A percentile compares a stretch with the other conserved stretches of the same genome.
These are phyloP conservation scores for Peromyscus polionotus DNA, from an alignment of 2,113 vertebrate genomes.

Conservation along the genomic window DNA sequence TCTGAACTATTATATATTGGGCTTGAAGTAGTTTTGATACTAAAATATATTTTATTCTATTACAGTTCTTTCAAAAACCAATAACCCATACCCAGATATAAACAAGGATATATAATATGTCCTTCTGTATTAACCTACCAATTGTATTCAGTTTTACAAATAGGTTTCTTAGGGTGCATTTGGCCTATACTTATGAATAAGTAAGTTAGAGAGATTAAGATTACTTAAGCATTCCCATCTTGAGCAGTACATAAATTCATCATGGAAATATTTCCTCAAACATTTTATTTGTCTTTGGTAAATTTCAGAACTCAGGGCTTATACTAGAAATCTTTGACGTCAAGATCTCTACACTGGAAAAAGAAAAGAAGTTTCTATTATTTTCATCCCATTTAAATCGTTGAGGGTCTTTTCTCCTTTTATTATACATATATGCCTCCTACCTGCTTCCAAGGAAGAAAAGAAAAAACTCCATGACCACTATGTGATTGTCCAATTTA, in stretches of 20 bases:
- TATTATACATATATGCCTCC: neutral
- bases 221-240: neutral
- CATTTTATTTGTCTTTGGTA: conserved; percentile 21
- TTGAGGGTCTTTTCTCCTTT: neutral
- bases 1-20: neutral
- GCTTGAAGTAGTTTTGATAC: conserved; percentile 11
- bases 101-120: neutral
- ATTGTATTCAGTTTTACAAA: neutral
- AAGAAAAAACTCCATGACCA: conserved; percentile 7
- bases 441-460: neutral
- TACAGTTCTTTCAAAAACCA: conserved; percentile 37
- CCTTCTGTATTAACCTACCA: neutral
- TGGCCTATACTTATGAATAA: neutral
- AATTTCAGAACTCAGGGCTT: neutral
- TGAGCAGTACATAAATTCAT: neutral
- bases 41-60: conserved; percentile 33
- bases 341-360: neutral
- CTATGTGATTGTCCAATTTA: neutral
- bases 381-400: neutral
- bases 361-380: neutral
- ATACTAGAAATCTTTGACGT: conserved; percentile 24
- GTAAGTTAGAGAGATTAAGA: conserved; percentile 16
- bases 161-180: conserved; percentile 34
- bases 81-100: neutral
- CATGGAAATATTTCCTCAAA: neutral